These are phyloP conservation scores for Chesias legatella DNA, from an alignment of 2,888 invertebrate species.

Conservation along the genomic window DNA sequence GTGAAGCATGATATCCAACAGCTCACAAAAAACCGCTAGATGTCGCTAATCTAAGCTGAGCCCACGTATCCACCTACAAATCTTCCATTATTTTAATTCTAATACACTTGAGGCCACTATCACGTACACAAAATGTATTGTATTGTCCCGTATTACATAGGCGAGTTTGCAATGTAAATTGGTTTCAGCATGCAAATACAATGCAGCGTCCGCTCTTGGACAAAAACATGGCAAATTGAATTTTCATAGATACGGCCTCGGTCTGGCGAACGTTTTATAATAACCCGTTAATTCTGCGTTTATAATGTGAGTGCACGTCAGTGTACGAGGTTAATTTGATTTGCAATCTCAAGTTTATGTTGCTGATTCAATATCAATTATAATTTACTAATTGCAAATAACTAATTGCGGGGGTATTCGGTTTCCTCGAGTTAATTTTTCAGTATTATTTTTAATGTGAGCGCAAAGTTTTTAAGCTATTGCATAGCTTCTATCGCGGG, in stretches of 20 bases:
- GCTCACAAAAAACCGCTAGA: not conserved
- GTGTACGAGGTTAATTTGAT: constrained; percentile 7
- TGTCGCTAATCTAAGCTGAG: not conserved
- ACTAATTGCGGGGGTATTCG: too few species aligned
- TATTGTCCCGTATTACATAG: constrained; percentile 46
- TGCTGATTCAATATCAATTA: too few species aligned
- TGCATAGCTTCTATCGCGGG: too few species aligned
- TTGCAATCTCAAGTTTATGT: not conserved
- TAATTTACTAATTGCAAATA: too few species aligned
- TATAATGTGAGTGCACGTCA: constrained; percentile 8
- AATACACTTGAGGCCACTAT: constrained; percentile 27
- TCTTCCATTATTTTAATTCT: constrained; percentile 12
- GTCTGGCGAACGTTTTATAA: constrained; percentile 25
- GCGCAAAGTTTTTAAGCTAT: too few species aligned
- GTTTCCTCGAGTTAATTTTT: too few species aligned
- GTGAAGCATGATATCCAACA: too few species aligned
- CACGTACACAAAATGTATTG: constrained; percentile 29
- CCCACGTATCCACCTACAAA: too few species aligned
- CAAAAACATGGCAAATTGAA: constrained; percentile 69
- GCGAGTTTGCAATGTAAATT: constrained; percentile 73
- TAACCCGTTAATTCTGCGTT: constrained; percentile 27
- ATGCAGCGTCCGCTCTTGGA: constrained; percentile 47
- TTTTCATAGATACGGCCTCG: constrained; percentile 61
- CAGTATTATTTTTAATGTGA: too few species aligned
- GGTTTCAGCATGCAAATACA: constrained; percentile 67